These are phyloP conservation scores for Sylvilagus floridanus DNA, from an alignment of 2,797 vertebrate genomes.

Conservation along the genomic window DNA sequence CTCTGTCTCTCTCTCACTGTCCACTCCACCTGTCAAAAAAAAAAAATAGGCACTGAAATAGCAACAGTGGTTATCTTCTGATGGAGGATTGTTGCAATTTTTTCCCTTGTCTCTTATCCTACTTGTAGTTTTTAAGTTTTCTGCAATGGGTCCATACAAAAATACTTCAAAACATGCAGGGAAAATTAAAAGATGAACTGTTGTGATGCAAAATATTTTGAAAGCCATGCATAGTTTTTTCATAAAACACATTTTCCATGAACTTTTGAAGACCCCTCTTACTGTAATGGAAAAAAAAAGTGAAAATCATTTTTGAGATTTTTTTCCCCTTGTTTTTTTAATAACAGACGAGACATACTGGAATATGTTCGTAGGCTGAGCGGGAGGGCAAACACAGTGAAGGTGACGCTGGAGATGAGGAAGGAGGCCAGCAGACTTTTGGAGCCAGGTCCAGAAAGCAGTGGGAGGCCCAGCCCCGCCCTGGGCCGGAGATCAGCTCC, in stretches of 20 bases:
- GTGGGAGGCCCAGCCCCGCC: neutral
- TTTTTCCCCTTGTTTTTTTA: neutral
- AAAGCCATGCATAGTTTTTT: no score
- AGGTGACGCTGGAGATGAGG: neutral
- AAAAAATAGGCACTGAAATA: neutral
- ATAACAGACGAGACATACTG: neutral
- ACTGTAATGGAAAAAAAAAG: constrained; percentile 27
- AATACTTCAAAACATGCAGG: no score
- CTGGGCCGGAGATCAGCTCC: neutral
- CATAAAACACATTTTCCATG: no score
- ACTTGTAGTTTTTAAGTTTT: constrained; percentile 24
- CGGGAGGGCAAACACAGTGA: neutral
- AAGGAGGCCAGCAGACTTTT: constrained; percentile 27
- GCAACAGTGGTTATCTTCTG: neutral
- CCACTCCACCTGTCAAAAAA: neutral
- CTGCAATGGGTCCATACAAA: neutral
- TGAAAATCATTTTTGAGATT: constrained; percentile 18
- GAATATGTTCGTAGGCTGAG: neutral
- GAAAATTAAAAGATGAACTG: no score
- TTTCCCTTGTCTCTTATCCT: constrained; percentile 2
- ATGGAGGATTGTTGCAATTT: neutral
- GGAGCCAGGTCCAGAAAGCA: neutral
- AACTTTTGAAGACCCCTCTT: no score
- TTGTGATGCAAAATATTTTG: no score
- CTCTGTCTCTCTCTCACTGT: no score